Conservation (phyloP, 2,888 invertebrate species). For the Cataglyphis albicans region DNA sequence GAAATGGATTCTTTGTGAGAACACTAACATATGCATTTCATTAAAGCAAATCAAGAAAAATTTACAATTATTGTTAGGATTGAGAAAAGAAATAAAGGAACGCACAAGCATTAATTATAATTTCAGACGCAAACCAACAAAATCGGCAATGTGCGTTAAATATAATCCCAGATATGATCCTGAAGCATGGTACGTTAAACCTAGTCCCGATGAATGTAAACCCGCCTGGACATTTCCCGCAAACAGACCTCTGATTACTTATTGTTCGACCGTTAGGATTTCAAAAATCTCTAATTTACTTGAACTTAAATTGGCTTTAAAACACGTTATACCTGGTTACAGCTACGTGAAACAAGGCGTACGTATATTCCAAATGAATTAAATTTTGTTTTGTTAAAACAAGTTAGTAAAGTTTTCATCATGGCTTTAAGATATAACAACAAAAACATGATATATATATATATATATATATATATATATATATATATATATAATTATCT, state of each 20-base stretch:
- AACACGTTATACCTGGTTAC: constrained; percentile 75
- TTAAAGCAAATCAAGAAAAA: not conserved
- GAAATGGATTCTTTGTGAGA: constrained; percentile 81
- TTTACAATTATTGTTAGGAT: not conserved
- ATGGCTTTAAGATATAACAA: not conserved
- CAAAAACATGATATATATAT: not conserved
- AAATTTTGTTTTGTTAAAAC: constrained; percentile 13
- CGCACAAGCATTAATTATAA: not conserved
- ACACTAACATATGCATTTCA: constrained; percentile 86
- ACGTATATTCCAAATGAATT: constrained; percentile 52
- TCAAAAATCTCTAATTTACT: constrained; percentile 72
- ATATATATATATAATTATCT: not conserved
- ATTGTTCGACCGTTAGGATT: constrained; percentile 73
- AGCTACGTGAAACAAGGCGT: constrained; percentile 79
- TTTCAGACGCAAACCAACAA: constrained; percentile 55
- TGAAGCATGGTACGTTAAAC: constrained; percentile 77
- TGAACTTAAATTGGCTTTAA: constrained; percentile 72
- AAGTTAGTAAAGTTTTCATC: not conserved
- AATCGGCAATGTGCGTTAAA: constrained; percentile 73
- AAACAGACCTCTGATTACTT: constrained; percentile 81
- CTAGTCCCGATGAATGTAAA: constrained; percentile 79
- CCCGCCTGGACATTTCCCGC: constrained; percentile 79
- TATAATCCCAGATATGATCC: constrained; percentile 79
- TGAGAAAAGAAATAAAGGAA: not conserved
- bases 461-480: not conserved